A percentile compares a stretch with the other conserved stretches of the same genome.
Conservation (phyloP, 2,113 vertebrate genomes). For the Panthera tigris region DNA sequence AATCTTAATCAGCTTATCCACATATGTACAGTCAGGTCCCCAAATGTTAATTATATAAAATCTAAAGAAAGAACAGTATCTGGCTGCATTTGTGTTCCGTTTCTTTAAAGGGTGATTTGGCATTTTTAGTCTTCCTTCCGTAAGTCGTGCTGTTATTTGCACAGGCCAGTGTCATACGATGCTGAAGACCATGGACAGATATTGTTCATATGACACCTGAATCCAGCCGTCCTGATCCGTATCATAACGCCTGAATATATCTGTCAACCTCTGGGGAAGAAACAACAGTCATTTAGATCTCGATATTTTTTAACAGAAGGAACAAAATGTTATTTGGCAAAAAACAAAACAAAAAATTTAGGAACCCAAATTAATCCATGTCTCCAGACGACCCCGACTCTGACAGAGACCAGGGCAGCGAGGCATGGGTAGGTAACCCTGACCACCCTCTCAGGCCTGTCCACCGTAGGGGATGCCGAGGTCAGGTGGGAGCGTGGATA, state of each 20-base stretch:
- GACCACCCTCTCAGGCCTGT: not conserved
- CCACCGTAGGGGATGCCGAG: accelerated
- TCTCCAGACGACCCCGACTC: not conserved
- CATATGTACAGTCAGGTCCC: constrained; percentile 65
- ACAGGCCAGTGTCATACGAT: constrained; percentile 86
- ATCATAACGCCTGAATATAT: constrained; percentile 96
- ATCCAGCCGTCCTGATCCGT: constrained; percentile 99
- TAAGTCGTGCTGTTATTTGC: not conserved
- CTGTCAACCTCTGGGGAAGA: constrained; percentile 92
- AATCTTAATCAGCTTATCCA: constrained; percentile 52
- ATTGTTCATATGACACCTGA: constrained; percentile 98
- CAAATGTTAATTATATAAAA: constrained; percentile 50
- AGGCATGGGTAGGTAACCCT: not conserved
- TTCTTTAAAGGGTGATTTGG: constrained; percentile 75
- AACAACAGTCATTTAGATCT: not conserved
- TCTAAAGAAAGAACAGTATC: constrained; percentile 59
- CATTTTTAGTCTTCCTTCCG: constrained; percentile 74
- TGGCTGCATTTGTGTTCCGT: constrained; percentile 51
- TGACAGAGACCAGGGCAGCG: not conserved
- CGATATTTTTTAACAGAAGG: not conserved
- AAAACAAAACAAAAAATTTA: no score
- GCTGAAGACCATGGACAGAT: constrained; percentile 98
- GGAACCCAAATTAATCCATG: not conserved
- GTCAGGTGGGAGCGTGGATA: accelerated
- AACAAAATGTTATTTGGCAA: not conserved